Base-by-base conservation (phyloP, 2,888 invertebrate species). In the Ectemnius cavifrons region DNA sequence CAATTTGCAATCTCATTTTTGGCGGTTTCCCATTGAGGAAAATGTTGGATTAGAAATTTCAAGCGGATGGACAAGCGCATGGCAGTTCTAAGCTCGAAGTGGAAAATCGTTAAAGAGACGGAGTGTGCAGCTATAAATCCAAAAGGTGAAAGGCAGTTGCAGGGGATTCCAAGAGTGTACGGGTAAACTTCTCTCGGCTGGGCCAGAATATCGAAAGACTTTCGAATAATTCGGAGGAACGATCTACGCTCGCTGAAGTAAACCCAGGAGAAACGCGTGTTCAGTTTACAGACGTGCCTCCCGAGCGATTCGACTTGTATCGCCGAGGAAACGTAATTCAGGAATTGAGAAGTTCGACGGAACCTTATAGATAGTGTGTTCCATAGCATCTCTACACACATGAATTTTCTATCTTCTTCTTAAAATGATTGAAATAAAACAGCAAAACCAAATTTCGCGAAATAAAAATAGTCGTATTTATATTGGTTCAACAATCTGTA, bases 171-270 rank as follows among this genome's bases (percentile, higher is more conserved):
- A 13, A 16, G 16, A 14, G 14, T 16, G 52, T 16, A 52, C 52
- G 14, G n/a, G 14, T 14, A 52, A 52, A 52, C 52, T 52, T 52
- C 52, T 52, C 16, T 5, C 52, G 14, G 52, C 16, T 16, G 1
- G n/a, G n/a, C 16, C 52, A 16, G 52, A 52, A 52, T 52, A 52
- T 16, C 16, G 52, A 52, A 52, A 52, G 52, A 52, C 52, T 52
- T 52, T 52, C 14, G 52, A 52, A 52, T 52, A 52, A 52, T 52
- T 52, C 52, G 52, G n/a, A 16, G 4, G 52, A 52, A 16, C 52
- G 52, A 77, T 72, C 62, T 66, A 58, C 20, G 59, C 20, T 11
- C 20, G 59, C 59, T 5, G 14, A 27, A 23, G 28, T 59, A 59
- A 3, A 37, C 37, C 37, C 37, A 18, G 18, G 59, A n/a, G 28